Evolutionary conservation across 2,888 invertebrate genomes (phyloP).

Genomic region (Lithophane ornitopus): DNA sequence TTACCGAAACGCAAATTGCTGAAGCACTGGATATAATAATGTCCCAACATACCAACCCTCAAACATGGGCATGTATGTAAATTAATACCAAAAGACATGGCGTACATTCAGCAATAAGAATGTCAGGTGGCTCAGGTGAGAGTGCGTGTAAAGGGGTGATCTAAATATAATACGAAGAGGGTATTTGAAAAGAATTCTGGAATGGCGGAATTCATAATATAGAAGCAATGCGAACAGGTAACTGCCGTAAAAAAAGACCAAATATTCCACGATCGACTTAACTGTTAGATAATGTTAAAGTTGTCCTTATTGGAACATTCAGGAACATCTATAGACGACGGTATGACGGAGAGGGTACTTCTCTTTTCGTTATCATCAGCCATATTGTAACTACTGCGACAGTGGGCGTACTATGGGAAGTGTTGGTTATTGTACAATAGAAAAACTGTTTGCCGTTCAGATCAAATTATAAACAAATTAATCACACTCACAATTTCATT

Average conservation of each 20-base stretch:
- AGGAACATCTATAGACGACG: too few species aligned
- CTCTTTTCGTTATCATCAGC: too few species aligned
- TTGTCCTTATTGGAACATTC: not conserved
- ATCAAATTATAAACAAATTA: too few species aligned
- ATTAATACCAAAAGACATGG: constrained; percentile 5
- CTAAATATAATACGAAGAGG: constrained; percentile 22
- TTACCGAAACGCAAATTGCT: not conserved
- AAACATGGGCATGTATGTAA: constrained; percentile 25
- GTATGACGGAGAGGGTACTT: too few species aligned
- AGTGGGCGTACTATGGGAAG: too few species aligned
- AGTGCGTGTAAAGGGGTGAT: constrained; percentile 18
- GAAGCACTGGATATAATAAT: not conserved
- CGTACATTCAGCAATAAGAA: constrained; percentile 18
- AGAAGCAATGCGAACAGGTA: not conserved
- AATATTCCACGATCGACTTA: not conserved
- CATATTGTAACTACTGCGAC: too few species aligned
- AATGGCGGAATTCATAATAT: constrained; percentile 23
- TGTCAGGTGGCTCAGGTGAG: constrained; percentile 24
- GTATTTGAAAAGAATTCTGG: constrained; percentile 17
- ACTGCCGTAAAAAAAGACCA: not conserved
- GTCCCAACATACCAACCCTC: not conserved
- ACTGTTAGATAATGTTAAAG: not conserved
- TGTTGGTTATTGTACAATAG: too few species aligned
- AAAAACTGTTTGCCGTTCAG: too few species aligned
- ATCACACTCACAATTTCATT: too few species aligned